These are phyloP conservation scores for Nipponia nippon DNA, from an alignment of 2,113 vertebrate species.

Conservation along the genomic window DNA sequence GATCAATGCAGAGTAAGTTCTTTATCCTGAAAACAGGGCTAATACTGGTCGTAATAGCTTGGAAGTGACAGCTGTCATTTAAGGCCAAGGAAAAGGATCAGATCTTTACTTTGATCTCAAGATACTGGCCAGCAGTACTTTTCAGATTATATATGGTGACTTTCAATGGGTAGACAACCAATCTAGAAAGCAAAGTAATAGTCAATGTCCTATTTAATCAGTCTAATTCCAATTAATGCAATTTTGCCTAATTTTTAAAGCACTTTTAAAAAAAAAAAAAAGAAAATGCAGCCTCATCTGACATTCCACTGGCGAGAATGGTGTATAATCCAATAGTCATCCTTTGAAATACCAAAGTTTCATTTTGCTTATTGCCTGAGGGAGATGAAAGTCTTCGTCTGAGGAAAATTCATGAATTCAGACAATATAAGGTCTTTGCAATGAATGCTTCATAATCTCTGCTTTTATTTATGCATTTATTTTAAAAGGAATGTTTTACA, in stretches of 20 bases:
- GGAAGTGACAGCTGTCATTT: background rate
- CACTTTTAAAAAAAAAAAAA: background rate
- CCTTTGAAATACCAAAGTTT: background rate
- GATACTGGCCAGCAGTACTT: background rate
- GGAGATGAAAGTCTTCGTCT: background rate
- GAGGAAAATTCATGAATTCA: background rate
- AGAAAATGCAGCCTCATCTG: background rate
- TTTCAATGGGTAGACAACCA: background rate
- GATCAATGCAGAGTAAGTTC: background rate
- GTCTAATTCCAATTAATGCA: background rate
- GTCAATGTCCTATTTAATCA: background rate
- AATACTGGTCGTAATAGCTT: background rate
- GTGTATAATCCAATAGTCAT: background rate
- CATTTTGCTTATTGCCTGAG: background rate
- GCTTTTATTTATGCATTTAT: background rate
- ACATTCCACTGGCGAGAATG: background rate
- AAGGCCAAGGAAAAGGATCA: background rate
- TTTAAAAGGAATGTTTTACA: background rate
- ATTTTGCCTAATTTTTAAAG: background rate
- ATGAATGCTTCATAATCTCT: background rate
- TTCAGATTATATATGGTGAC: background rate
- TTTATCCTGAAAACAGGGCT: background rate
- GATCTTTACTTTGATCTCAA: background rate
- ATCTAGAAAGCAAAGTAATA: background rate
- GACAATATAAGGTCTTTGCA: background rate